Evolutionary conservation across 2,888 invertebrate genomes (phyloP).

Genomic region (Calliopum simillimum): DNA sequence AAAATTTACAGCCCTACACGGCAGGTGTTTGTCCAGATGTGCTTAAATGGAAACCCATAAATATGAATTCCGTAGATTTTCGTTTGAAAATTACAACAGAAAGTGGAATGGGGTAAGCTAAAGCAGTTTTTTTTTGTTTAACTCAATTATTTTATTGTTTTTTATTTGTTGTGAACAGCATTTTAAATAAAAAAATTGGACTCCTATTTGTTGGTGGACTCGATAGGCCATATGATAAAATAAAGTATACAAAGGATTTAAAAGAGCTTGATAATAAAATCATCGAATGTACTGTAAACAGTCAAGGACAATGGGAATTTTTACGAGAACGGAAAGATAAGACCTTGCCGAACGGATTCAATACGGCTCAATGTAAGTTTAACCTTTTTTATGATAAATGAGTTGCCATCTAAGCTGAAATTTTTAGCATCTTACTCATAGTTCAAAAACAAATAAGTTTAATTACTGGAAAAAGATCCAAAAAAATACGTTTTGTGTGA

Average conservation of each 20-base stretch:
- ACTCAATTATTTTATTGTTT: slow-evolving; percentile 19
- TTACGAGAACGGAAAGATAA: slow-evolving; percentile 98
- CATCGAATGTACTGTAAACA: slow-evolving; percentile 90
- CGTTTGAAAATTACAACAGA: slow-evolving; percentile 83
- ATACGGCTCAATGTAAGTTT: slow-evolving; percentile 74
- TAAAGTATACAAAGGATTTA: slow-evolving; percentile 83
- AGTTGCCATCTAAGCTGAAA: too few relatives aligned
- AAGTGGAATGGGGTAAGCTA: slow-evolving; percentile 77
- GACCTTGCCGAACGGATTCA: slow-evolving; percentile 90
- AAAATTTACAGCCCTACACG: slow-evolving; percentile 82
- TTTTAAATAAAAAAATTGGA: slow-evolving; percentile 77
- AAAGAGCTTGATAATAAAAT: slow-evolving; percentile 91
- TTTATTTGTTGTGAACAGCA: slow-evolving; percentile 67
- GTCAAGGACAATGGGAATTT: slow-evolving; percentile 83
- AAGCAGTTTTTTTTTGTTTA: not conserved
- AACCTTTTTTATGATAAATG: too few relatives aligned
- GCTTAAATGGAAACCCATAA: slow-evolving; percentile 97
- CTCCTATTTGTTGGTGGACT: slow-evolving; percentile 82
- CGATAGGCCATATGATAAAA: slow-evolving; percentile 75
- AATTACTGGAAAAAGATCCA: too few relatives aligned
- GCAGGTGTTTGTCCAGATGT: slow-evolving; percentile 86
- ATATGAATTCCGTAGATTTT: slow-evolving; percentile 97
- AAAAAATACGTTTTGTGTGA: too few relatives aligned
- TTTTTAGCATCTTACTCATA: too few relatives aligned
- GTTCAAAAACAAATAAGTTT: too few relatives aligned